Evolutionary conservation across 1,140 invertebrate genomes (phyloP).

Genomic region (Drosophila sucinea): DNA sequence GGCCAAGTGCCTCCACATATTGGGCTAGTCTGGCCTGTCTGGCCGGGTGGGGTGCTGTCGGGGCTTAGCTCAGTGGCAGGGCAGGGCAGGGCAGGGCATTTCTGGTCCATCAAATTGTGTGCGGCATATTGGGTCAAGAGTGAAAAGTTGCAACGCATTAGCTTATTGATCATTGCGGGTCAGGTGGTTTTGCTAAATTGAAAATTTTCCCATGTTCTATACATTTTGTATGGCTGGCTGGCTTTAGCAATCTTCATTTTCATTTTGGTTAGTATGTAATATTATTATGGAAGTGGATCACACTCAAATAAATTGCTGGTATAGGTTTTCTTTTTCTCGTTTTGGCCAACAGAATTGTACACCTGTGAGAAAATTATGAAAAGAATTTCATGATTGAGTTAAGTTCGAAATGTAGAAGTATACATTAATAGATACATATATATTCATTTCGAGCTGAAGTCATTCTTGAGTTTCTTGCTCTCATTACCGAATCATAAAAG

Average conservation of each 20-base stretch:
- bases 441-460: too few relatives aligned
- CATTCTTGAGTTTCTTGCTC: too few relatives aligned
- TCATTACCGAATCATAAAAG: too few relatives aligned
- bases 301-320: conserved; percentile 8
- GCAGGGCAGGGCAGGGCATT: conserved; percentile 21
- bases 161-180: conserved; percentile 30
- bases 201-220: conserved; percentile 18
- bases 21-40: conserved; percentile 1
- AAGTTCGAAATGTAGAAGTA: too few relatives aligned
- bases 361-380: too few relatives aligned
- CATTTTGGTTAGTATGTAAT: not conserved
- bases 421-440: too few relatives aligned
- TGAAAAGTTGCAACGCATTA: conserved; percentile 50
- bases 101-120: conserved; percentile 39
- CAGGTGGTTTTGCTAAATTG: conserved; percentile 24
- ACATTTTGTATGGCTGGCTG: conserved; percentile 2
- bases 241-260: conserved; percentile 5
- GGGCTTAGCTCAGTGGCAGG: not conserved
- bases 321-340: not conserved
- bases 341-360: too few relatives aligned
- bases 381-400: too few relatives aligned
- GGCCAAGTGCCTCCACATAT: conserved; percentile 14
- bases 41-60: not conserved
- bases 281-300: conserved; percentile 11
- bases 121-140: conserved; percentile 54